These are phyloP conservation scores for Xerus inauris DNA, from an alignment of 2,113 vertebrate genomes.

Conservation along the genomic window DNA sequence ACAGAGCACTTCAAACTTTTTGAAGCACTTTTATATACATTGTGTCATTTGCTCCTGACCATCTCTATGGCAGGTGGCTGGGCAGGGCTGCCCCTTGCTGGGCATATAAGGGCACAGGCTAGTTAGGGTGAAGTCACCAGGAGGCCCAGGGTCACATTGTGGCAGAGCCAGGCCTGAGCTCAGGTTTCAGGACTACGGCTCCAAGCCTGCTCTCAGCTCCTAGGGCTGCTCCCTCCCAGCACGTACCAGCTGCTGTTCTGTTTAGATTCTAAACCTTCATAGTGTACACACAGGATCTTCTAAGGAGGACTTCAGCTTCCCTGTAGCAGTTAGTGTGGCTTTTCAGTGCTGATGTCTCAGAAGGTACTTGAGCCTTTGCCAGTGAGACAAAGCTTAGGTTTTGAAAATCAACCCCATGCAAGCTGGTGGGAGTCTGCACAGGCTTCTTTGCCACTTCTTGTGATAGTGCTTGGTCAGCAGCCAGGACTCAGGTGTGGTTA, in stretches of 20 bases:
- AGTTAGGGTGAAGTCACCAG: neutral
- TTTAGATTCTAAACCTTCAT: neutral
- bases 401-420: neutral
- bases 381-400: neutral
- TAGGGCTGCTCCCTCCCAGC: neutral
- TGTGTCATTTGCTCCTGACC: neutral
- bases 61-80: neutral
- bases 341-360: neutral
- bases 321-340: neutral
- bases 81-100: constrained; percentile 50
- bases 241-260: constrained; percentile 12
- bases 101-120: constrained; percentile 47
- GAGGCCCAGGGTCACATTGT: neutral
- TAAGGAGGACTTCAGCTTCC: neutral
- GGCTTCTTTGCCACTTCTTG: neutral
- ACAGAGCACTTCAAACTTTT: neutral
- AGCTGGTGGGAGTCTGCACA: neutral
- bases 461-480: neutral
- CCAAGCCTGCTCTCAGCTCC: neutral
- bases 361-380: neutral
- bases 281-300: constrained; percentile 2
- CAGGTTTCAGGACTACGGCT: constrained; percentile 51
- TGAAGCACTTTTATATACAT: neutral
- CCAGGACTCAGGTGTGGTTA: neutral
- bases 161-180: constrained; percentile 51